Conservation (phyloP, 2,888 invertebrate species). For the Cryptus viduatorius region DNA sequence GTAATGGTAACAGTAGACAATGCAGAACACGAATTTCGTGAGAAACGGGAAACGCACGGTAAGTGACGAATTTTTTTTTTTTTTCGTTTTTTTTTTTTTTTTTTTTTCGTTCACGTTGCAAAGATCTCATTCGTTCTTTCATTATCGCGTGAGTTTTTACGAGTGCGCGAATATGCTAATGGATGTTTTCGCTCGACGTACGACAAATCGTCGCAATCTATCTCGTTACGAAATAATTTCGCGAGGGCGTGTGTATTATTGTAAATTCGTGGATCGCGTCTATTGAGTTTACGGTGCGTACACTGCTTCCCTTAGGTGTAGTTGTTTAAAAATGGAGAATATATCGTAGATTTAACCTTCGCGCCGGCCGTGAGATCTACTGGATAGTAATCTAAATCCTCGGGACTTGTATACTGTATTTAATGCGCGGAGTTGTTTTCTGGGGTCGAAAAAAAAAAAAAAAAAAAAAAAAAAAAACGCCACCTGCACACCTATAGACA, state of each 20-base stretch:
- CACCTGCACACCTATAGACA: slow-evolving; percentile 43
- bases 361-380: slow-evolving; percentile 25
- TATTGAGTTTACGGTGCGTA: too few species aligned
- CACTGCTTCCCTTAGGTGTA: not conserved
- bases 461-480: not conserved
- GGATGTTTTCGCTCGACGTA: slow-evolving; percentile 42
- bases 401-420: slow-evolving; percentile 39
- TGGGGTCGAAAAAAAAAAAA: slow-evolving; percentile 27
- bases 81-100: too few species aligned
- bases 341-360: slow-evolving; percentile 13
- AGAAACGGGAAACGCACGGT: slow-evolving; percentile 45
- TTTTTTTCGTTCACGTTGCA: not conserved
- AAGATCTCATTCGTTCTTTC: slow-evolving; percentile 31
- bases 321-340: not conserved
- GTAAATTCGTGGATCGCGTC: slow-evolving; percentile 16
- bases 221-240: slow-evolving; percentile 53
- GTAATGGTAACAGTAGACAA: not conserved
- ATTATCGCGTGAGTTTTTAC: not conserved
- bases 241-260: slow-evolving; percentile 17
- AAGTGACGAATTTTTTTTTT: slow-evolving; percentile 20
- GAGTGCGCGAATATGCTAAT: slow-evolving; percentile 38
- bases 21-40: slow-evolving; percentile 21
- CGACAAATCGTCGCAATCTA: slow-evolving; percentile 57
- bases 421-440: slow-evolving; percentile 23
- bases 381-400: slow-evolving; percentile 32